phyloP scores from a whole-genome alignment of 2,888 invertebrate genomes.

The Gibbula magus region DNA sequence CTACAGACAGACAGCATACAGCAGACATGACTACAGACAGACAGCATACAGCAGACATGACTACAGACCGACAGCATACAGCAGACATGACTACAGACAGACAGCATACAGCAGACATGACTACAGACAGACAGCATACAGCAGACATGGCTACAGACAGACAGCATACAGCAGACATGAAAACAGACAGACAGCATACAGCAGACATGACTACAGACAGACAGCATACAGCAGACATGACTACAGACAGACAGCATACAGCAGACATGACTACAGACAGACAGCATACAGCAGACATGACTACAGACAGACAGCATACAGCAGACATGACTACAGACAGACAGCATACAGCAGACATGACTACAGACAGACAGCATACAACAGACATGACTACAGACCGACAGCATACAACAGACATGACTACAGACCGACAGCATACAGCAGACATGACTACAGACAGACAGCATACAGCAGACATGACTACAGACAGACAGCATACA shows the following conservation, averaged over 20 bases:
- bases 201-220: background rate
- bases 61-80: background rate
- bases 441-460: background rate
- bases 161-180: background rate
- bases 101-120: background rate
- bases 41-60: background rate
- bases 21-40: background rate
- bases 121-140: constrained; percentile 76
- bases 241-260: background rate
- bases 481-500: background rate
- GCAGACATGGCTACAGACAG: constrained; percentile 76
- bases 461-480: background rate
- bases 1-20: background rate
- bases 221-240: background rate
- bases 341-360: constrained; percentile 79
- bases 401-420: background rate
- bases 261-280: background rate
- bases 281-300: background rate
- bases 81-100: background rate
- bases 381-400: background rate
- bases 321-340: too few relatives aligned
- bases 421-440: background rate
- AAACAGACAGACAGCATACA: background rate
- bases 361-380: background rate
- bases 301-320: background rate